phyloP scores from a whole-genome alignment of 2,888 invertebrate genomes.

The Mellilla xanthometata region DNA sequence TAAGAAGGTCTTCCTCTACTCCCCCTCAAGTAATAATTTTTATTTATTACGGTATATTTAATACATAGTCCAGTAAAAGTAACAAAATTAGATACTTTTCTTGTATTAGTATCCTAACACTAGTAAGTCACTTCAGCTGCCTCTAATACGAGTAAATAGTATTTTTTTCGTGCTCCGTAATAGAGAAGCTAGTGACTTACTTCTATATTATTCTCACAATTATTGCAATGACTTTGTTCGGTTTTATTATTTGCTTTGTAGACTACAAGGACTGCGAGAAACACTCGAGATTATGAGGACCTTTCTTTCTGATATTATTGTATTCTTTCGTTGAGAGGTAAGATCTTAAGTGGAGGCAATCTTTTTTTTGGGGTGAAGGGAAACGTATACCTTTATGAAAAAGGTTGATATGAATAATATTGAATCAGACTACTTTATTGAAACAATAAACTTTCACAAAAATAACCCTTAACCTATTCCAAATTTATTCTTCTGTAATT shows the following conservation, averaged over 20 bases:
- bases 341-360: slow-evolving; percentile 1
- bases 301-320: slow-evolving; percentile 12
- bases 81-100: too few species aligned
- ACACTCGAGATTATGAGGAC: slow-evolving; percentile 31
- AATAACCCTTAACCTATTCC: too few species aligned
- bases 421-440: too few species aligned
- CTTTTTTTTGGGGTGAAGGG: neutral
- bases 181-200: slow-evolving; percentile 44
- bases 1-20: too few species aligned
- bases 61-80: too few species aligned
- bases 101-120: too few species aligned
- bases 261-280: slow-evolving; percentile 36
- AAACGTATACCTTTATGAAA: too few species aligned
- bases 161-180: slow-evolving; percentile 52
- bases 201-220: slow-evolving; percentile 53
- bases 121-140: slow-evolving; percentile 45
- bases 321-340: slow-evolving; percentile 7
- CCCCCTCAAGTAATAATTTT: too few species aligned
- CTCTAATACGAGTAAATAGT: slow-evolving; percentile 65
- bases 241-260: slow-evolving; percentile 44
- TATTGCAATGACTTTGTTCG: slow-evolving; percentile 44
- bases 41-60: too few species aligned
- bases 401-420: too few species aligned
- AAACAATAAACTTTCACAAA: too few species aligned
- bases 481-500: too few species aligned